These are phyloP conservation scores for Nixonia krombeini DNA, from an alignment of 1,140 invertebrate genomes.

Conservation along the genomic window DNA sequence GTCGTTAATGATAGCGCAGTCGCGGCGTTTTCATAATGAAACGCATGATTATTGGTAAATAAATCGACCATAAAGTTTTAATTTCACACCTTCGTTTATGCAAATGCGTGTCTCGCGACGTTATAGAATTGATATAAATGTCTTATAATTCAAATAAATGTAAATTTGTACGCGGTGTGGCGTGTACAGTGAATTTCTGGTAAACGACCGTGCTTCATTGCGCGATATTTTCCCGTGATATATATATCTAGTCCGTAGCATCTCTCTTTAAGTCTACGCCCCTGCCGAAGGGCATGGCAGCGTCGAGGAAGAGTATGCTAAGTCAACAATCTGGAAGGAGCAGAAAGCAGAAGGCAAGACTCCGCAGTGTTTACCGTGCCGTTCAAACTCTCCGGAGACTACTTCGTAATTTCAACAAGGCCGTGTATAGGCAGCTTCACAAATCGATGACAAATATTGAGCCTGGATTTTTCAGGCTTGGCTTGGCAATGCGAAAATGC, in stretches of 20 bases:
- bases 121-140: too few species aligned
- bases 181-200: too few species aligned
- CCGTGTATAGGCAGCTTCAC: constrained; percentile 18
- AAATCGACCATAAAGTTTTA: too few species aligned
- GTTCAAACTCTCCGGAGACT: constrained; percentile 28
- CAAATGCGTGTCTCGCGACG: too few species aligned
- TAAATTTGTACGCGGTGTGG: too few species aligned
- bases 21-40: too few species aligned
- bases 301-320: constrained; percentile 31
- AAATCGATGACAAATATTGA: constrained; percentile 51
- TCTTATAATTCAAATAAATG: too few species aligned
- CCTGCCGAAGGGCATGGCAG: constrained; percentile 13
- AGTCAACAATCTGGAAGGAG: constrained; percentile 35
- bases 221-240: constrained; percentile 22
- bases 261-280: constrained; percentile 9
- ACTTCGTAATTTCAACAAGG: constrained; percentile 22
- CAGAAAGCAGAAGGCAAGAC: constrained; percentile 15
- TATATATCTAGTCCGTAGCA: constrained; percentile 14
- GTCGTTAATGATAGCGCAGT: too few species aligned
- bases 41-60: too few species aligned
- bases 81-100: too few species aligned
- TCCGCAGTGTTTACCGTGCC: constrained; percentile 24
- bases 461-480: constrained; percentile 18
- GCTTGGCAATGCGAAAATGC: constrained; percentile 8
- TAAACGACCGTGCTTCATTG: background rate